Base-by-base conservation (phyloP, 2,888 invertebrate genomes). In the Formica aserva region DNA sequence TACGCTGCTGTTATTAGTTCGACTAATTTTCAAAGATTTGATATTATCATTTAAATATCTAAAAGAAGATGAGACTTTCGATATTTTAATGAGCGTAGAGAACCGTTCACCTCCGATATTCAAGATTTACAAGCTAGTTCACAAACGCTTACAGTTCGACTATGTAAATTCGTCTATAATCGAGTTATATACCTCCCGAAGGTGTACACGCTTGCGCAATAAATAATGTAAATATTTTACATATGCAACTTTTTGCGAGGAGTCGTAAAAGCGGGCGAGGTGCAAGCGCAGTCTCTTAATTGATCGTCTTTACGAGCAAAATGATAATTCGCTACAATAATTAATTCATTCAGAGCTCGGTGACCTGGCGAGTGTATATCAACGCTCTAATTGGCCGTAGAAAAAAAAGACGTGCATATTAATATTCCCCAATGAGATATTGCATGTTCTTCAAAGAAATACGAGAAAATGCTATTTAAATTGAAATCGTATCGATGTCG, bases 261-360 rank as follows among this genome's bases (percentile, higher is more conserved):
- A 80, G 38, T 45, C 71, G 41, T 83, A 71, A 83, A 83, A 72
- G 35, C 65, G 57, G 48, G 71, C 65, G 35, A 76, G 77, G 55
- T 74, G 78, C 81, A 76, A 75, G 71, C 63, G 57, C 45, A 26
- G 55, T 18, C 52, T 63, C 45, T 60, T 72, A 65, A 71, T 63
- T 83, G 57, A 62, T 80, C 57, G 80, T 22, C n/a, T 83, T 83
- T 81, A 71, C 57, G 52, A 71, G 62, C 71, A 55, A 63, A 81
- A 81, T 81, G 80, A 83, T 80, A 63, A 78, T 78, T 71, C 57
- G 41, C 29, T 32, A 57, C 57, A 32, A 71, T 60, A 80, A 80
- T 80, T 62, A 80, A 72, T 80, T 72, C 60, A 80, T 65, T 80
- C 57, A 22, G 18, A 71, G 72, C 29, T 67, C 29, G 71, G 71